phyloP scores from a whole-genome alignment of 2,113 vertebrate genomes.

The Chlamydotis undulata region DNA sequence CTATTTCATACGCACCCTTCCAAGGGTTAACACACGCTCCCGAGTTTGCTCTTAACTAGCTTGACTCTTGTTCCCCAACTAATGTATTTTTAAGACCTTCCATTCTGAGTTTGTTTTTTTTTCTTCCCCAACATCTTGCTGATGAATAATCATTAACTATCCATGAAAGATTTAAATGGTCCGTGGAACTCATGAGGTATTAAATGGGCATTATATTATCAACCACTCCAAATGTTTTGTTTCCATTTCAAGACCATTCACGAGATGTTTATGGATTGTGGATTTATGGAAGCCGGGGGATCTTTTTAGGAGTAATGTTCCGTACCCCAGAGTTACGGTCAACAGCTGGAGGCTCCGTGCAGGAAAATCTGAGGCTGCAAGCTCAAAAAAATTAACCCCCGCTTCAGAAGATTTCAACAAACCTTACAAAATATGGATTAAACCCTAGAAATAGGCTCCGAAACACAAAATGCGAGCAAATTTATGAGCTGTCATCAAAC shows the following conservation, averaged over 20 bases:
- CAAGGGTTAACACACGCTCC: not conserved
- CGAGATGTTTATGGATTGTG: constrained; percentile 35
- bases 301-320: constrained; percentile 60
- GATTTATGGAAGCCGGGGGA: constrained; percentile 64
- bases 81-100: not conserved
- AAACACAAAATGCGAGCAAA: not conserved
- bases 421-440: not conserved
- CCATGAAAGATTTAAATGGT: constrained; percentile 30
- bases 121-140: not conserved
- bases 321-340: not conserved
- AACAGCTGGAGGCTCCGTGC: constrained; percentile 27
- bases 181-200: constrained; percentile 38
- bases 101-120: not conserved
- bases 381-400: constrained; percentile 11
- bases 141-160: constrained; percentile 47
- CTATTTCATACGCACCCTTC: accelerated
- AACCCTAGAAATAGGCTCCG: not conserved
- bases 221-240: constrained; percentile 16
- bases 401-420: not conserved
- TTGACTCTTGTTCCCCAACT: not conserved
- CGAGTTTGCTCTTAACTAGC: not conserved
- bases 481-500: not conserved
- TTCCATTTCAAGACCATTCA: constrained; percentile 17
- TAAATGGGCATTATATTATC: constrained; percentile 34
- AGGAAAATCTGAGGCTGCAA: not conserved